phyloP scores from a whole-genome alignment of 2,888 invertebrate species.

The Drosophila villosipedis region DNA sequence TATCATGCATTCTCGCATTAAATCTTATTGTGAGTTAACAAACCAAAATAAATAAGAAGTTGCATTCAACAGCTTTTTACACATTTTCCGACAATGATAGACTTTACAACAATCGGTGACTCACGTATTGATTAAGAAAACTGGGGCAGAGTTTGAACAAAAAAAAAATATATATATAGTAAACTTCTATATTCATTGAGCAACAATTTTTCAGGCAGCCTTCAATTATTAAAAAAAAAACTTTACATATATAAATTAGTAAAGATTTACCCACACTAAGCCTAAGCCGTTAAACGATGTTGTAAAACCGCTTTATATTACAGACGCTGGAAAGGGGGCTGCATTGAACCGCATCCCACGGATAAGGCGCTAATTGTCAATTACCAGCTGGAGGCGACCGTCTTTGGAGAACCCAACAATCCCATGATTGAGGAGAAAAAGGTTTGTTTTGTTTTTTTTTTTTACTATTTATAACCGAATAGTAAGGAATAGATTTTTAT shows the following conservation, averaged over 20 bases:
- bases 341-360: slow-evolving; percentile 94
- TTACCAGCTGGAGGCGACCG: slow-evolving; percentile 94
- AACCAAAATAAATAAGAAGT: background rate
- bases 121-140: slow-evolving; percentile 12
- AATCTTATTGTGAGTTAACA: background rate
- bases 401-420: slow-evolving; percentile 91
- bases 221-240: background rate
- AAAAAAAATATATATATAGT: background rate
- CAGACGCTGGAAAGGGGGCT: slow-evolving; percentile 91
- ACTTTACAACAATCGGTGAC: background rate
- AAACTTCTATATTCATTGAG: background rate
- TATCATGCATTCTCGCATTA: background rate
- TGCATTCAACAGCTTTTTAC: background rate
- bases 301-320: slow-evolving; percentile 10
- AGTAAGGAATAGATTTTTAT: no score
- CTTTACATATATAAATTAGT: background rate
- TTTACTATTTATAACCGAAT: background rate
- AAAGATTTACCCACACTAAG: no score
- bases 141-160: background rate
- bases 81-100: background rate
- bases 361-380: slow-evolving; percentile 94
- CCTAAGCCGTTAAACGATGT: background rate
- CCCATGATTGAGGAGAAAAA: slow-evolving; percentile 93
- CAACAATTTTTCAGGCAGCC: background rate
- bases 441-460: slow-evolving; percentile 84